Evolutionary conservation across 1,140 invertebrate species (phyloP).

Genomic region (Drosophila sucinea): DNA sequence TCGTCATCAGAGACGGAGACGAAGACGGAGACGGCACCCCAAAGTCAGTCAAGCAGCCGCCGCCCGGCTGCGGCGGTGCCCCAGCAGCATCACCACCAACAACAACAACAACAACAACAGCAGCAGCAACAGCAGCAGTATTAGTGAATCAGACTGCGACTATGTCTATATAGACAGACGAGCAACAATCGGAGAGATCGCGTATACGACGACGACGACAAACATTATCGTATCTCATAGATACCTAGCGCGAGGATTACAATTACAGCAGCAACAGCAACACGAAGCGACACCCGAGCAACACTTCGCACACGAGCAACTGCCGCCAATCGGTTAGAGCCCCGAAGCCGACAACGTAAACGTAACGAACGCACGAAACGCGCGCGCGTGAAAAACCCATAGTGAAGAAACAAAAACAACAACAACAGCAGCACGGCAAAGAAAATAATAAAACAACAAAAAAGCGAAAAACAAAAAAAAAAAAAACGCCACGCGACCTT

Average conservation of each 20-base stretch:
- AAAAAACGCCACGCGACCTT: slow-evolving; percentile 74
- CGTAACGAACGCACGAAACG: slow-evolving; percentile 51
- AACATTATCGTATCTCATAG: slow-evolving; percentile 73
- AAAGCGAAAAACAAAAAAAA: slow-evolving; percentile 34
- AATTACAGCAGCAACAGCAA: slow-evolving; percentile 61
- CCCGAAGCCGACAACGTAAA: slow-evolving; percentile 55
- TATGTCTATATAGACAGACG: slow-evolving; percentile 69
- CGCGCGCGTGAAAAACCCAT: slow-evolving; percentile 71
- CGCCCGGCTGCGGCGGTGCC: slow-evolving; percentile 40
- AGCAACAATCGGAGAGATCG: slow-evolving; percentile 41
- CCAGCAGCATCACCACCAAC: slow-evolving; percentile 1
- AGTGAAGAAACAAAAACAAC: slow-evolving; percentile 53
- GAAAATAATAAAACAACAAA: slow-evolving; percentile 23
- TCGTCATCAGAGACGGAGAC: slow-evolving; percentile 52
- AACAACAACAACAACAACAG: background rate
- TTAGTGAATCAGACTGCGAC: slow-evolving; percentile 71
- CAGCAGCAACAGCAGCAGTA: slow-evolving; percentile 1
- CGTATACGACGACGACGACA: slow-evolving; percentile 75
- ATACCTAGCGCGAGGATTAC: slow-evolving; percentile 74
- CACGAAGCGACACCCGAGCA: slow-evolving; percentile 46
- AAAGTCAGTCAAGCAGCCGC: slow-evolving; percentile 30
- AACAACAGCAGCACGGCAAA: slow-evolving; percentile 16
- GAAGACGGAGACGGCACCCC: slow-evolving; percentile 25
- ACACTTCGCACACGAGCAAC: slow-evolving; percentile 52
- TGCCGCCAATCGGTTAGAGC: slow-evolving; percentile 43